Base-by-base conservation (phyloP, 2,113 vertebrate genomes). In the Oenanthe melanoleuca region DNA sequence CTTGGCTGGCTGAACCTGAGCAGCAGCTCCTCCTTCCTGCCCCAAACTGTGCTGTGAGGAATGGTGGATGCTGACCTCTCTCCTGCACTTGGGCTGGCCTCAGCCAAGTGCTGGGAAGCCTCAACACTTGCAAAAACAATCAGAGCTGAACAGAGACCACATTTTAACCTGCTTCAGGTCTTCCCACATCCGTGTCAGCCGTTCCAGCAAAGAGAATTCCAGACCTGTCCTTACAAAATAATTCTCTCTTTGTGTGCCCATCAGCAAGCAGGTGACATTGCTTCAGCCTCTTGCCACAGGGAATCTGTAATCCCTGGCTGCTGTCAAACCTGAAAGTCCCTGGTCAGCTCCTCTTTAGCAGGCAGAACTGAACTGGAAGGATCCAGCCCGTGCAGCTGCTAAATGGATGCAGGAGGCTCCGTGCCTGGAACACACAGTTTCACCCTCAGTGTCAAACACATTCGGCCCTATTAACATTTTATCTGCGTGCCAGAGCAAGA, bases 391-490 rank as follows among this genome's bases (percentile, higher is more conserved):
- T 69, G 63, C 66, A 66, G 86, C 67, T 82, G 63, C 59, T 87
- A 83, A 92, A 74, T n/a, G 71, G 79, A 77, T 65, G 60, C 78
- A 59, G 53, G 52, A 85, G 67, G 71, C 47, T 86, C 71, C 0
- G 8, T 84, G 85, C 71, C 80, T 94, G 86, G 88, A 93, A 96
- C 86, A 56, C 1, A 4, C n/a, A 72, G 73, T 71, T 93, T 95
- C 88, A 94, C 83, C 86, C 60, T 33, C 15, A 12, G 56, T 86
- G 84, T 92, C 84, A 90, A 86, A 85, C 21, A 23, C 71, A 61
- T 85, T 92, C 21, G 3, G 84, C 80, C 84, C 67, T 33, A 93
- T 94, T 95, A 94, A 95, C 91, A 91, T 94, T 95, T 95, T 53
- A 92, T 93, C 90, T 78, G 37, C 1, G 3, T 88, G 86, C 85